Evolutionary conservation across 2,888 invertebrate genomes (phyloP).

Genomic region (Micropterix aruncella): DNA sequence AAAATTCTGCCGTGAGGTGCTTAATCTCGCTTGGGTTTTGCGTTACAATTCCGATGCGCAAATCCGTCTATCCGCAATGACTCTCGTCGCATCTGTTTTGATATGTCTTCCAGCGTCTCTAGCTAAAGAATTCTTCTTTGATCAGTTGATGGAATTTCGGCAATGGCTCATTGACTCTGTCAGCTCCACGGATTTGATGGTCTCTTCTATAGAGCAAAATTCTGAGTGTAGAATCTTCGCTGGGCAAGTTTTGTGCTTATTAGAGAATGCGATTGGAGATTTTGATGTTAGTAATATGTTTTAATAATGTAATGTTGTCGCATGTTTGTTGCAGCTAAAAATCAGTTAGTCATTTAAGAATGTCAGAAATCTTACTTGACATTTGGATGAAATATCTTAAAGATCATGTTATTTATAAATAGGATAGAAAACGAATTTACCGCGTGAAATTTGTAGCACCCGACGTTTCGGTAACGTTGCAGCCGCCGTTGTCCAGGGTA

Average conservation of each 20-base stretch:
- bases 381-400: no score
- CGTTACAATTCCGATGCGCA: conserved; percentile 52
- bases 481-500: no score
- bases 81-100: conserved; percentile 49
- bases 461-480: no score
- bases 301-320: no score
- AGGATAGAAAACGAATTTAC: no score
- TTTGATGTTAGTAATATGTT: not conserved
- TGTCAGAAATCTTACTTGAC: no score
- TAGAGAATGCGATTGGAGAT: conserved; percentile 31
- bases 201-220: conserved; percentile 40
- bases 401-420: no score
- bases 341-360: no score
- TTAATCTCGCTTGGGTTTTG: conserved; percentile 51
- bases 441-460: no score
- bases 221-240: conserved; percentile 50
- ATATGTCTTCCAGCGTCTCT: conserved; percentile 43
- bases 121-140: conserved; percentile 42
- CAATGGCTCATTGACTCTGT: conserved; percentile 50
- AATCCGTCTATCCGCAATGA: conserved; percentile 50
- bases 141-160: conserved; percentile 47
- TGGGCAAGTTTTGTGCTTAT: conserved; percentile 39
- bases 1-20: conserved; percentile 53
- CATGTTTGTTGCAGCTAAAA: no score
- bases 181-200: conserved; percentile 34